Base-by-base conservation (phyloP, 2,888 invertebrate genomes). In the Tenthredo distinguenda region DNA sequence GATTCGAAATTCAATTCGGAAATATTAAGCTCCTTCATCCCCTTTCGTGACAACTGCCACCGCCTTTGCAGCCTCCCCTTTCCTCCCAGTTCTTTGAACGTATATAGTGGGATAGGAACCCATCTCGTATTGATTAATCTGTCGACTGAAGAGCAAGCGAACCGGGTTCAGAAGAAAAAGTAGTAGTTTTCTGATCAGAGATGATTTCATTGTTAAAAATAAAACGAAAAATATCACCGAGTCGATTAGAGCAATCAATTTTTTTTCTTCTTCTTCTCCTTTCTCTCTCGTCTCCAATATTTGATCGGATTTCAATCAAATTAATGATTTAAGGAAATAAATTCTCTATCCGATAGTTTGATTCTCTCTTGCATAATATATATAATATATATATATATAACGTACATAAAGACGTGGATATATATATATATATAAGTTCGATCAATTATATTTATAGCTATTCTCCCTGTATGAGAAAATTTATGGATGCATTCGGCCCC, bases 51-150 rank as follows among this genome's bases (percentile, higher is more conserved):
- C 72, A 74, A 74, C 72, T 74, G 40, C 72, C 62, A 62, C 12
- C 72, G 72, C 72, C 43, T 74, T 74, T 74, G 12, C 72, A 43
- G 43, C 72, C 37, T 18, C 43, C 68, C 43, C 68, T 68, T 68
- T 26, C 34, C 34, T 68, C 34, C 21, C 21, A 26, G 6, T 31
- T 26, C 68, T 68, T 68, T 68, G 15, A 68, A 62, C 62, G 12
- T 26, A 68, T 47, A n/a, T 50, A 18, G 55, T 55, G 6, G 34
- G 6, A 43, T 12, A 40, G 12, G 40, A 40, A 43, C 72, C 72
- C 72, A 74, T 74, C 72, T 43, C 72, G 72, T 74, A 74, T 74
- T 74, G 72, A 74, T 74, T 74, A 74, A 74, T 74, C 72, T 74
- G 72, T 74, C 72, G 40, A 21, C 43, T 43, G 43, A 43, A 74